These are phyloP conservation scores for Agriopis marginaria DNA, from an alignment of 2,888 invertebrate species.

Conservation along the genomic window DNA sequence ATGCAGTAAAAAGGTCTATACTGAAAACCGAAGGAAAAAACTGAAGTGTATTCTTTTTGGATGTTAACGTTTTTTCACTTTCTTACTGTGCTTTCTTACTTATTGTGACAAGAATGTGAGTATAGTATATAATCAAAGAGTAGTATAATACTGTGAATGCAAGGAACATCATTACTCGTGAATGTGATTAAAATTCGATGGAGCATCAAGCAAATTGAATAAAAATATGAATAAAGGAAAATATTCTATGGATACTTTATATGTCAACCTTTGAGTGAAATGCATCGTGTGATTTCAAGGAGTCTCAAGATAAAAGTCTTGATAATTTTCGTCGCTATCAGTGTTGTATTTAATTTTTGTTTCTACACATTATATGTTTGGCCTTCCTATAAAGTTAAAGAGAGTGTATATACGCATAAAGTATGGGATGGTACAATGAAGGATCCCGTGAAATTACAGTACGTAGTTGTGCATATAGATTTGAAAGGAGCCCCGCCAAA, in stretches of 20 bases:
- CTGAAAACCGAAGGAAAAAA: background rate
- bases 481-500: conserved; percentile 94
- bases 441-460: conserved; percentile 53
- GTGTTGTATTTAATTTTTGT: background rate
- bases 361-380: background rate
- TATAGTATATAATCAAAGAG: no score
- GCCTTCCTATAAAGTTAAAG: background rate
- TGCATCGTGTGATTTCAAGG: background rate
- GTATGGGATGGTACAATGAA: background rate
- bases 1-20: background rate
- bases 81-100: background rate
- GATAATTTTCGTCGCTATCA: background rate
- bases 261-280: background rate
- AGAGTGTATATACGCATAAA: background rate
- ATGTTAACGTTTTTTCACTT: background rate
- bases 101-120: background rate
- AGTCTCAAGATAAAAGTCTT: background rate
- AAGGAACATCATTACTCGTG: no score
- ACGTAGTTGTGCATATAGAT: conserved; percentile 93
- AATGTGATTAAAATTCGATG: background rate
- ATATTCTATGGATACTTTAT: background rate
- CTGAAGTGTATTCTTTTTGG: background rate
- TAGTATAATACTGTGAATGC: no score
- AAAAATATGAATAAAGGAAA: background rate
- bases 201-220: background rate